Base-by-base conservation (phyloP, 2,888 invertebrate species). In the Agrotis clavis region DNA sequence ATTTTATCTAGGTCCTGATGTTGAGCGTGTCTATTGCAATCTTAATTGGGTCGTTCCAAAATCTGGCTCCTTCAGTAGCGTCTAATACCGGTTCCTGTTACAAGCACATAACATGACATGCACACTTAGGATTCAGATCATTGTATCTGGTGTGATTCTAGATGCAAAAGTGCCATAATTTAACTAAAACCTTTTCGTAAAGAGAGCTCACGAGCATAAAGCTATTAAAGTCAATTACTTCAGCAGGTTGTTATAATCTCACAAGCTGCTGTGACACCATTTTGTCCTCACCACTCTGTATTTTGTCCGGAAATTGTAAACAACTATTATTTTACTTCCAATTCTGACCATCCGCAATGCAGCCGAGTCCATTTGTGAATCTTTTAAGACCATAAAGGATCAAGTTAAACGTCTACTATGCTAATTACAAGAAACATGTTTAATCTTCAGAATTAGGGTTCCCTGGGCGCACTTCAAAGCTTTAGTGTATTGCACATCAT, bases 401-500 rank as follows among this genome's bases (percentile, higher is more conserved):
- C 47, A 51, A 74, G 79, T 88, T 83, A 89, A 92, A 90, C 82
- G 76, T 77, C 77, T 79, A 79, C 82, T 86, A 90, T 88, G 81
- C 85, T 81, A 67, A 90, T 89, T 90, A 88, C 86, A 89, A 89
- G 89, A 89, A 90, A 87, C 87, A 87, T 84, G 84, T 81, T 87
- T 87, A 85, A 86, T 86, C 84, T 75, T 86, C 81, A 77, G 89
- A 83, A 90, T 89, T 87, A 81, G 74, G 81, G 77, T 77, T 78
- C 77, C 76, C 74, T 77, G 67, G 69, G 80, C 72, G 62, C 70
- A 67, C 81, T 86, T 75, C 72, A 75, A 62, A 74, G 83, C 77
- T 86, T 83, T 68, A 77, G 77, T 83, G 73, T 65, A 85, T 78
- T 83, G 86, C 85, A 84, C 75, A 79, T 82, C 82, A 90, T 90